Evolutionary conservation across 2,888 invertebrate genomes (phyloP), one percentile per base, ranked within the genome.

Genomic region (Drosophila anomelani): DNA sequence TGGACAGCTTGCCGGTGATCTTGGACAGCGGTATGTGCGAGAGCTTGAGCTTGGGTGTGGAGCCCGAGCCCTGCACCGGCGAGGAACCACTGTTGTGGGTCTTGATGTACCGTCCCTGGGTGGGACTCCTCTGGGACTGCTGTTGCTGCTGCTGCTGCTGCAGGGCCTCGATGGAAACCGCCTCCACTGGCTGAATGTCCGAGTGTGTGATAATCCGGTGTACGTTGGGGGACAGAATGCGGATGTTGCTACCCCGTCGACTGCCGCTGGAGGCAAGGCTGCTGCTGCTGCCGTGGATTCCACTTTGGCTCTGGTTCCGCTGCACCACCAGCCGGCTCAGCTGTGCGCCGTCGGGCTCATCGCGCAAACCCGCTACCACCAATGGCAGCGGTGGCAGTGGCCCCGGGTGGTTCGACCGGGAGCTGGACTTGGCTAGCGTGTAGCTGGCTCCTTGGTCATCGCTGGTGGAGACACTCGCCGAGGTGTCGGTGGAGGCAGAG

Each of bases 171-270:
- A 90, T 88, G 70, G 91, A 90, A 34, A 91, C 80, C 1, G 90
- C 87, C 46, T 90, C 89, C 49, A 91, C 91, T 29, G 85, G 91
- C 80, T 81, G 91, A 8, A 92, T 91, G 53, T 94, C 93, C 12
- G 94, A 91, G 79, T 94, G 94, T 32, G 93, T 93, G 71, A 94
- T 92, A 82, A 94, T 93, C 75, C 94, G 93, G 76, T 94, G 94
- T 43, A 94, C 94, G 83, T 93, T 93, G n/a, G 93, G 92, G 53
- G 94, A 94, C 12, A 93, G 81, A 39, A 91, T 77, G 44, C 90
- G 88, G 71, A 92, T 92, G 32, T 92, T 91, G 70, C 88, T 91
- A 66, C 91, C 90, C 63, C 88, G 90, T 23, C 91, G 71, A 51
- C 69, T 74, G 69, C 75, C 72, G 71, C 78, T 81, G 17, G 79